Evolutionary conservation across 2,888 invertebrate genomes (phyloP).

Genomic region (Tanypteryx hageni): DNA sequence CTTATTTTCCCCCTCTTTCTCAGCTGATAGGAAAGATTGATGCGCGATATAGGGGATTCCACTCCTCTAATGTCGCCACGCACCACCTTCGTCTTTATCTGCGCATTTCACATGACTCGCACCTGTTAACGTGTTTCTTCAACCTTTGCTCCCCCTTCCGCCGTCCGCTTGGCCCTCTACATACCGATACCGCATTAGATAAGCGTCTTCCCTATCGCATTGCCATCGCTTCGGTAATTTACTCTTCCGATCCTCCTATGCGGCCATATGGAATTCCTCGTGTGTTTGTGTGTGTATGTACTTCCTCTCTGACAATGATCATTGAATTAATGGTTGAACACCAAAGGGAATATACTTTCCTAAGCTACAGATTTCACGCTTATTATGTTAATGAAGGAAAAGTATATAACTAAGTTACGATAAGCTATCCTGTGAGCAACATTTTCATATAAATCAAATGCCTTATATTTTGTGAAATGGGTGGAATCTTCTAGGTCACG

Average conservation of each 20-base stretch:
- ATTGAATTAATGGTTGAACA: too few species aligned
- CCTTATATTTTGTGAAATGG: too few species aligned
- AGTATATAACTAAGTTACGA: too few species aligned
- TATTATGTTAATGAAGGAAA: too few species aligned
- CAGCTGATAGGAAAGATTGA: slow-evolving; percentile 13
- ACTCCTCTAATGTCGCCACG: background rate
- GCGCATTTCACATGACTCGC: background rate
- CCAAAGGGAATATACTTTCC: too few species aligned
- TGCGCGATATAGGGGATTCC: slow-evolving; percentile 11
- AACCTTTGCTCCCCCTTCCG: slow-evolving; percentile 54
- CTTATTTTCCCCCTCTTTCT: background rate
- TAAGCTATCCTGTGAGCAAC: too few species aligned
- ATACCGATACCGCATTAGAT: slow-evolving; percentile 41
- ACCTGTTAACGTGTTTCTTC: slow-evolving; percentile 42
- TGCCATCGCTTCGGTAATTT: background rate
- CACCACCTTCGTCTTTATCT: background rate
- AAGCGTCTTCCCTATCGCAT: background rate
- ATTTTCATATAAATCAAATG: too few species aligned
- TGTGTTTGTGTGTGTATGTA: background rate
- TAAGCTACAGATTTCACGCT: too few species aligned
- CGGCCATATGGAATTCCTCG: slow-evolving; percentile 1
- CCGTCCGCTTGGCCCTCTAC: slow-evolving; percentile 24
- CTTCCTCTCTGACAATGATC: too few species aligned
- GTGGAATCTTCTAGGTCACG: too few species aligned
- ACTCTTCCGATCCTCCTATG: background rate